A percentile compares a stretch with the other conserved stretches of the same genome.
These are phyloP conservation scores for Melanerpes aurifrons DNA, from an alignment of 2,113 vertebrate species.

Conservation along the genomic window DNA sequence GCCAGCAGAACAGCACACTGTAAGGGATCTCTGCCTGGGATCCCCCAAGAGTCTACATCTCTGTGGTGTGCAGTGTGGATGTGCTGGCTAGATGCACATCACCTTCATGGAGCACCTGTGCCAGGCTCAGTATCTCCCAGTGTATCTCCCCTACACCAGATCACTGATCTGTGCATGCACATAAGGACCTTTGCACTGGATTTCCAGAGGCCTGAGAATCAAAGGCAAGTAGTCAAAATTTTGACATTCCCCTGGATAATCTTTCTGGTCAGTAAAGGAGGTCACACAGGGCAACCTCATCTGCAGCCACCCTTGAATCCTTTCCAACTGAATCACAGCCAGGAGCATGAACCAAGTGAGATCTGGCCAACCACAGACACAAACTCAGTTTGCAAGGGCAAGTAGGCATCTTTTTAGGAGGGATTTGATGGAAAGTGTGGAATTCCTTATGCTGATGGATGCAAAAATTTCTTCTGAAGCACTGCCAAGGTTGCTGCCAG, in stretches of 20 bases:
- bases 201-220: background rate
- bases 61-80: background rate
- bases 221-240: background rate
- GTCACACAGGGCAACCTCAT: background rate
- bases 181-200: background rate
- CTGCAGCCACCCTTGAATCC: background rate
- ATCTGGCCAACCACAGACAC: background rate
- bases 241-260: background rate
- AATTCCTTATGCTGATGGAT: slow-evolving; percentile 18
- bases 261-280: background rate
- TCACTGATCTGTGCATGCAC: fast-evolving
- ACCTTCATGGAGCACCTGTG: background rate
- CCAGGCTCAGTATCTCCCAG: background rate
- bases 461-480: slow-evolving; percentile 34
- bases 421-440: background rate
- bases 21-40: background rate
- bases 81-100: background rate
- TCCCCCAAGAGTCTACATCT: background rate
- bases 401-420: background rate
- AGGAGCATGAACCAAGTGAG: background rate
- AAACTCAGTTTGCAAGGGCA: background rate
- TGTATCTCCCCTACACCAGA: background rate
- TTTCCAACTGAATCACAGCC: background rate
- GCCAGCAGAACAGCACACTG: background rate
- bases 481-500: background rate